Evolutionary conservation across 2,888 invertebrate genomes (phyloP).

Genomic region (Eupeodes luniger): DNA sequence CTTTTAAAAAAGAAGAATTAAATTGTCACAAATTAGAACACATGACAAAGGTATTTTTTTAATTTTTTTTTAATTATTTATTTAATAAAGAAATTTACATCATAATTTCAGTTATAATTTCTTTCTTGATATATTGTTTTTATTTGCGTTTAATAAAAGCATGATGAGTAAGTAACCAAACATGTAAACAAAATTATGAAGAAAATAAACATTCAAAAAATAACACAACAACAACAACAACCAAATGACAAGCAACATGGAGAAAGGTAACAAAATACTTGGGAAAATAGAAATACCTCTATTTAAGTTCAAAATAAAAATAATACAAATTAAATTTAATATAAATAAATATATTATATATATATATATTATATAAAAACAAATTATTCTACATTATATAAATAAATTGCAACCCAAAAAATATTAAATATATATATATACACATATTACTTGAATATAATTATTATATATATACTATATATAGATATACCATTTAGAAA

Average conservation of each 20-base stretch:
- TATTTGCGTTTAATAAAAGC: background rate
- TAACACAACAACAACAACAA: constrained; percentile 27
- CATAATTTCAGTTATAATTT: background rate
- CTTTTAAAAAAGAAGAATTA: too few species aligned
- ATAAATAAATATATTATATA: constrained; percentile 68
- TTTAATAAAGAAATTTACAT: background rate
- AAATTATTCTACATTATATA: constrained; percentile 67
- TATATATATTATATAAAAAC: constrained; percentile 55
- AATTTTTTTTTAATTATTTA: background rate
- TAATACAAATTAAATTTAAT: constrained; percentile 76
- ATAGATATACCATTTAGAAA: constrained; percentile 62
- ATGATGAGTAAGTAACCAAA: constrained; percentile 21
- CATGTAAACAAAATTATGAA: constrained; percentile 43
- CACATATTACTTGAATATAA: constrained; percentile 66
- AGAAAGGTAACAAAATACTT: constrained; percentile 79
- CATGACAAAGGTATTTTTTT: too few species aligned
- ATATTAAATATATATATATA: constrained; percentile 63
- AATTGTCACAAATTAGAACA: too few species aligned
- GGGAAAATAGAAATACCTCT: constrained; percentile 85
- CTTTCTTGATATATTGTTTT: background rate
- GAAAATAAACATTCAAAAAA: constrained; percentile 16
- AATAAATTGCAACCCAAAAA: constrained; percentile 72
- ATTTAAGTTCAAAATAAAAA: constrained; percentile 84
- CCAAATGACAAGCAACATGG: constrained; percentile 48
- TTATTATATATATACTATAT: constrained; percentile 47